These are phyloP conservation scores for Muscicapa striata DNA, from an alignment of 2,797 vertebrate genomes.

Conservation along the genomic window DNA sequence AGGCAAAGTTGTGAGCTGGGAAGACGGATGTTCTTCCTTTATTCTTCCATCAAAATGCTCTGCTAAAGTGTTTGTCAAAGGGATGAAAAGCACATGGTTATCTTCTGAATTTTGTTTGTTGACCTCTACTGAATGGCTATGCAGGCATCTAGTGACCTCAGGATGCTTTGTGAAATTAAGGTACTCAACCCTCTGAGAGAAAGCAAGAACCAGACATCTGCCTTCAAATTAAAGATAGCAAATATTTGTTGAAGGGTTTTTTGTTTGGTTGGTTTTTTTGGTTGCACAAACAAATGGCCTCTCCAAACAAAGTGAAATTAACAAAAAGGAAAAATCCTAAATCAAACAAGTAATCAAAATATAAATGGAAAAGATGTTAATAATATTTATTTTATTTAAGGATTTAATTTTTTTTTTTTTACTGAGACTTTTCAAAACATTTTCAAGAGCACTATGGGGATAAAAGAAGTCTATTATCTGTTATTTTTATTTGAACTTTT, in stretches of 20 bases:
- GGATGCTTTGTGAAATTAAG: neutral
- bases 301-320: neutral
- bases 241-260: neutral
- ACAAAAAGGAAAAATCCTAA: neutral
- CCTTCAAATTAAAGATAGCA: neutral
- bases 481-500: neutral
- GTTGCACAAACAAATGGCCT: neutral
- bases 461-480: neutral
- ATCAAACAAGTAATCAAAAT: neutral
- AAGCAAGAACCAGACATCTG: neutral
- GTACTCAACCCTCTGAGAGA: neutral
- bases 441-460: neutral
- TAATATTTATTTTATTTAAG: neutral
- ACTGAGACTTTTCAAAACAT: neutral
- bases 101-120: neutral
- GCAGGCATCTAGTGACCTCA: neutral
- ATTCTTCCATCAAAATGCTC: neutral
- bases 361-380: neutral
- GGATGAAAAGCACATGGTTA: neutral
- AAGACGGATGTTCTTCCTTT: neutral
- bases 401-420: neutral
- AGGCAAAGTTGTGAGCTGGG: neutral
- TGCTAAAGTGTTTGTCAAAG: neutral
- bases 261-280: neutral
- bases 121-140: neutral